Base-by-base conservation (phyloP, 2,888 invertebrate species). In the Zele albiditarsus region DNA sequence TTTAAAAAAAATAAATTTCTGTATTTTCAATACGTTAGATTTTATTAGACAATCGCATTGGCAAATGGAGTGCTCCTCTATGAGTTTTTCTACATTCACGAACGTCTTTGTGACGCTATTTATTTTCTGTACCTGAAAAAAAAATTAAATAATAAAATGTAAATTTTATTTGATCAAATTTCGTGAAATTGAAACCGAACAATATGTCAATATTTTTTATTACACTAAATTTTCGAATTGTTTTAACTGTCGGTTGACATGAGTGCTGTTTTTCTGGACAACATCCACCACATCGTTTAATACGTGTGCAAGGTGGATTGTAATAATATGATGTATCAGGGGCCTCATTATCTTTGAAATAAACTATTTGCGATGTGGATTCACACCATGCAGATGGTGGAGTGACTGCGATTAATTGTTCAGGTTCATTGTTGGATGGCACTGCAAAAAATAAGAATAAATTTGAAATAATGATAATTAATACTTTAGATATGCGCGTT, bases 241-340 rank as follows among this genome's bases (percentile, higher is more conserved):
- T 91, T 3, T 87, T 90, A 78, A 91, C 90, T 8, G 86, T 90
- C 0, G 95, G 93, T 83, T 93, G 93, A 83, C 95, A 95, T 28
- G 91, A 90, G 16, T 93, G 87, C 70, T 93, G 89, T 23, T 91
- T 89, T 75, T 91, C 90, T 1, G 90, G 89, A 83, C 95, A 95
- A 84, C 95, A 95, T 10, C 95, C 95, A 3, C 93, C 93, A 86
- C 95, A 95, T 75, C 93, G 91, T 78, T 92, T 92, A 4, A 95
- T 89, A 73, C 93, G 88, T 10, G 94, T 94, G 84, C 95, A 95
- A 33, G 91, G 87, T 0, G 95, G 95, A 84, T 91, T 92, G 83
- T 92, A 93, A 27, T 92, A 84, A 3, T 90, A 84, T 74, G 90
- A 90, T 0, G 92, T 90, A 81, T 93, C 92, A 3, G 80, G 76